phyloP scores from a whole-genome alignment of 2,797 vertebrate genomes.

The Hydrocynus forskahlii region DNA sequence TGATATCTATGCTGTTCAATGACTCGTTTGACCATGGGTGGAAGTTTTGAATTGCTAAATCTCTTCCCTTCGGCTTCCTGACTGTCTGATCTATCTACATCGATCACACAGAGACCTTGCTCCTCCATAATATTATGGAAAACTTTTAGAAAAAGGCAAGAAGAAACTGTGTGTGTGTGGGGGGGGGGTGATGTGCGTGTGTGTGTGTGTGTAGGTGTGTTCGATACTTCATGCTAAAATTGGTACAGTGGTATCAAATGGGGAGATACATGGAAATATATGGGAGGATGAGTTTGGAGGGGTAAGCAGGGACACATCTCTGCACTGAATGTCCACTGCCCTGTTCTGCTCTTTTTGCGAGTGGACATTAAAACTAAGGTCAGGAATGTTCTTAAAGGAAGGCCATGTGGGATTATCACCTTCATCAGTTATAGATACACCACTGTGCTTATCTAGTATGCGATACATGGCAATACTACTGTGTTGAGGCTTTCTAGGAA shows the following conservation, averaged over 20 bases:
- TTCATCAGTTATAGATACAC: constrained; percentile 81
- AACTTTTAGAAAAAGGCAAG: not conserved
- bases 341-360: constrained; percentile 65
- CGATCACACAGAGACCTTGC: constrained; percentile 19
- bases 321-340: constrained; percentile 61
- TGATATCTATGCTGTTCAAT: constrained; percentile 61
- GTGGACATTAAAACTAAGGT: constrained; percentile 77
- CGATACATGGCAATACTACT: constrained; percentile 90
- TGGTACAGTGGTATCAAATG: constrained; percentile 35
- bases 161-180: constrained; percentile 18
- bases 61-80: constrained; percentile 38
- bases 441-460: constrained; percentile 88
- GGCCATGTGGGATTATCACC: constrained; percentile 72
- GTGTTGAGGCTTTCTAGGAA: constrained; percentile 92
- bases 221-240: constrained; percentile 40
- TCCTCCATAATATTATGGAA: constrained; percentile 43
- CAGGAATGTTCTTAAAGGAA: constrained; percentile 78
- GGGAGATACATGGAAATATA: not conserved
- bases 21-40: constrained; percentile 55
- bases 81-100: constrained; percentile 12
- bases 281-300: not conserved
- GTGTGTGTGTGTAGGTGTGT: constrained; percentile 29
- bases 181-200: constrained; percentile 14
- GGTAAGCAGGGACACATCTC: constrained; percentile 8
- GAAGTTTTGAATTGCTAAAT: constrained; percentile 42